Percentiles rank a stretch among this genome's conserved stretches.
Evolutionary conservation across 2,888 invertebrate genomes (phyloP).

Genomic region (Biston stratarius): DNA sequence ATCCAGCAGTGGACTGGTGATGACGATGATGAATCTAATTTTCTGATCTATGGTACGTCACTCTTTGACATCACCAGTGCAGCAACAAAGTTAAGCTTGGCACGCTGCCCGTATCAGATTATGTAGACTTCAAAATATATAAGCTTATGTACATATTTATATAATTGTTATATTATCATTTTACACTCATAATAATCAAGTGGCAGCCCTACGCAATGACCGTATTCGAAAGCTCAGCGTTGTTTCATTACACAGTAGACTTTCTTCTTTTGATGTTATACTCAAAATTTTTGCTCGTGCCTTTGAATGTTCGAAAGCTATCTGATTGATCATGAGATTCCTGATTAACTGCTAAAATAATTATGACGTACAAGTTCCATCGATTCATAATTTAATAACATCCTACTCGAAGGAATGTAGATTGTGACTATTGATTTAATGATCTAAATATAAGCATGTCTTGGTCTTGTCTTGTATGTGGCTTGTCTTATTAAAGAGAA

Average conservation of each 20-base stretch:
- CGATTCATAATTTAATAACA: background rate
- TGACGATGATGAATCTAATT: no score
- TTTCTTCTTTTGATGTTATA: slow-evolving; percentile 51
- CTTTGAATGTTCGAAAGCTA: slow-evolving; percentile 19
- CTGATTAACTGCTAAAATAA: slow-evolving; percentile 15
- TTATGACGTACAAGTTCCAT: background rate
- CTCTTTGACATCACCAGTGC: no score
- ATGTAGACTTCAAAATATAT: no score
- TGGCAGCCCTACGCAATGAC: slow-evolving; percentile 27
- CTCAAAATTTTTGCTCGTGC: slow-evolving; percentile 27
- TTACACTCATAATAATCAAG: background rate
- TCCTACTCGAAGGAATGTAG: background rate
- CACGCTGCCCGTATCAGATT: no score
- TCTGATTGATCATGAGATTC: slow-evolving; percentile 25
- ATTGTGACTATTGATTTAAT: background rate
- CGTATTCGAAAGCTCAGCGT: slow-evolving; percentile 29
- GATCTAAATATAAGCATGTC: no score
- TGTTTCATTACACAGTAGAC: slow-evolving; percentile 33
- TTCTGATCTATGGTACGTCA: no score
- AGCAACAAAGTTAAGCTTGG: no score
- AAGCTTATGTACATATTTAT: no score
- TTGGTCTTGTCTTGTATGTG: no score
- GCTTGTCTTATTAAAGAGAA: no score
- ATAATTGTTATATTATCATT: no score
- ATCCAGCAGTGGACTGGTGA: no score